A percentile compares a stretch with the other conserved stretches of the same genome.
Conservation (phyloP, 2,888 invertebrate genomes). For the Eutolmus rufibarbis region DNA sequence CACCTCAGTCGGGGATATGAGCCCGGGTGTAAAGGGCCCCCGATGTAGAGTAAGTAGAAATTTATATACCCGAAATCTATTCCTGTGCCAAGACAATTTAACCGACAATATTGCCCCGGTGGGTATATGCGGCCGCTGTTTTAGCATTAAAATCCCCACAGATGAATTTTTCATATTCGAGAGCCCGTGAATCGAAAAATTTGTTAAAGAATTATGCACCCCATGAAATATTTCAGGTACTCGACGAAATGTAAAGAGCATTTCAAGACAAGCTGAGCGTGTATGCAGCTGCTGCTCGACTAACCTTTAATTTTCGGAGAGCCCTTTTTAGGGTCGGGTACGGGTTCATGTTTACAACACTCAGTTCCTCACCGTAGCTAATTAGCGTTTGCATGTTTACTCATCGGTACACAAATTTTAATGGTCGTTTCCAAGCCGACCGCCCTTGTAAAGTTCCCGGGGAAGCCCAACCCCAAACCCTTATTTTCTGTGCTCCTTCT, state of each 20-base stretch:
- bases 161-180: not conserved
- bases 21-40: not conserved
- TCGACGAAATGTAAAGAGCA: not conserved
- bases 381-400: constrained; percentile 36
- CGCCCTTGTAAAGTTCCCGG: not conserved
- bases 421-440: not conserved
- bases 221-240: not conserved
- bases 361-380: constrained; percentile 12
- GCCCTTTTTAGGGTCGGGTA: not conserved
- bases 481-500: not conserved
- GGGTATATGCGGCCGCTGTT: not conserved
- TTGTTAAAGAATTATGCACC: not conserved
- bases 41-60: not conserved
- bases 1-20: not conserved
- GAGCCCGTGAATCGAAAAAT: not conserved
- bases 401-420: constrained; percentile 23
- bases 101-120: constrained; percentile 1
- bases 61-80: constrained; percentile 25
- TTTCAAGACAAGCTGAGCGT: constrained; percentile 4
- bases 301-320: not conserved
- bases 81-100: not conserved
- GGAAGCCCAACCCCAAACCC: not conserved
- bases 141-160: not conserved
- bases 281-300: not conserved
- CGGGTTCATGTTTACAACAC: constrained; percentile 17